A percentile compares a stretch with the other conserved stretches of the same genome.
Evolutionary conservation across 1,140 invertebrate genomes (phyloP).

Genomic region (Oreohelix idahoensis): DNA sequence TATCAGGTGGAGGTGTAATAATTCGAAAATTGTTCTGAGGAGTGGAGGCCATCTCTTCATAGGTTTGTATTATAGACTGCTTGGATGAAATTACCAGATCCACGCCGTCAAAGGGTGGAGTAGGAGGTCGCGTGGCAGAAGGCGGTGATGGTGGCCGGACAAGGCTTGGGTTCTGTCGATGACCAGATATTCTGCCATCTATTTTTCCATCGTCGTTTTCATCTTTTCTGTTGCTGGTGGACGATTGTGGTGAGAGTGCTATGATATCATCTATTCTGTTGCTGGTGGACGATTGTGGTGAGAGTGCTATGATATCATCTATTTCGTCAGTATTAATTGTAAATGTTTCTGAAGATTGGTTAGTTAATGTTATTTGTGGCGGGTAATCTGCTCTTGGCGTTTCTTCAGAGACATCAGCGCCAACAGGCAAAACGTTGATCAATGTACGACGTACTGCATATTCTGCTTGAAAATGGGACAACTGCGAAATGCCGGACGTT

Average conservation of each 20-base stretch:
- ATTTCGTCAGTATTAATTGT: background rate
- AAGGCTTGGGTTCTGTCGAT: constrained; percentile 12
- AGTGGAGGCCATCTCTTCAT: background rate
- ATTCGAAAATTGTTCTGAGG: background rate
- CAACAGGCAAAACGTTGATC: background rate
- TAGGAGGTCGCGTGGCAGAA: background rate
- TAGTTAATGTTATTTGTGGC: background rate
- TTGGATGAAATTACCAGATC: background rate
- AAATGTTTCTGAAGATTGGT: background rate
- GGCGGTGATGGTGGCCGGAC: background rate
- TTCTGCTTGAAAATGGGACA: background rate
- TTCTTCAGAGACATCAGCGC: background rate
- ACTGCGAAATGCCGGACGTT: background rate
- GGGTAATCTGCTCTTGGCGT: background rate
- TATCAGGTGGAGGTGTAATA: constrained; percentile 23
- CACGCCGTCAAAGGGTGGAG: constrained; percentile 20
- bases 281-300: no score
- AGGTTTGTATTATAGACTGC: background rate
- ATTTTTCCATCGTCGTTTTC: background rate
- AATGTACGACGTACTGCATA: background rate
- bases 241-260: background rate
- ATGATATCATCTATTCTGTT: constrained; percentile 23
- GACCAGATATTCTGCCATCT: background rate
- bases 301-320: constrained; percentile 28
- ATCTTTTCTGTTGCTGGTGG: background rate